phyloP scores from a whole-genome alignment of 2,113 vertebrate species.

The Brachypodius melanocephalos region DNA sequence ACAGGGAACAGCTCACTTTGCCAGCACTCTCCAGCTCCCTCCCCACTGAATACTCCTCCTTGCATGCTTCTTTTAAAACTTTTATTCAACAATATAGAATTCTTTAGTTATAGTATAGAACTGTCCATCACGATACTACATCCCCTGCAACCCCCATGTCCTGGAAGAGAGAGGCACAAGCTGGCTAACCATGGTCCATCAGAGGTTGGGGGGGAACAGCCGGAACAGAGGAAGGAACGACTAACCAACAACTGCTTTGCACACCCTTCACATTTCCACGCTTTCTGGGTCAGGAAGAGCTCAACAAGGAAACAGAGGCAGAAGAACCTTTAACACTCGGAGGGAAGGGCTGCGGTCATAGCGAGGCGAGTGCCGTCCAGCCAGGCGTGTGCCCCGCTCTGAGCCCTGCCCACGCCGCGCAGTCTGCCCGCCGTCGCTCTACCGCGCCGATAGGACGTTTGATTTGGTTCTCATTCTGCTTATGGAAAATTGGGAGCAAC shows the following conservation, averaged over 20 bases:
- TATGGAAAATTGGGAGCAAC: slow-evolving; percentile 78
- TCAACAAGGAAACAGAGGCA: slow-evolving; percentile 74
- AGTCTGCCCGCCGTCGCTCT: slow-evolving; percentile 43
- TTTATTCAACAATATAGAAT: slow-evolving; percentile 81
- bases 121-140: slow-evolving; percentile 39
- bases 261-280: slow-evolving; percentile 68
- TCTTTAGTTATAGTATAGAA: slow-evolving; percentile 68
- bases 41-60: slow-evolving; percentile 63
- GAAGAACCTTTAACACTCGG: slow-evolving; percentile 66
- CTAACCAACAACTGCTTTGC: slow-evolving; percentile 59
- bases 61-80: slow-evolving; percentile 71
- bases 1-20: neutral
- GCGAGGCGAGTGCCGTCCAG: slow-evolving; percentile 46
- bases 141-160: neutral
- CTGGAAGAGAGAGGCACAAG: slow-evolving; percentile 5
- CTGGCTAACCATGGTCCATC: neutral
- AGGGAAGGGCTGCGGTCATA: slow-evolving; percentile 60
- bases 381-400: slow-evolving; percentile 16
- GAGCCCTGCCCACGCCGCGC: slow-evolving; percentile 58
- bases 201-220: neutral
- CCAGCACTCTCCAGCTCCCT: neutral
- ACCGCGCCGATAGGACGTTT: slow-evolving; percentile 49
- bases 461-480: slow-evolving; percentile 78
- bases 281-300: slow-evolving; percentile 72
- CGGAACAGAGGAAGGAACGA: neutral